These are phyloP conservation scores for Psilopsiagon aymara DNA, from an alignment of 2,113 vertebrate genomes.

Conservation along the genomic window DNA sequence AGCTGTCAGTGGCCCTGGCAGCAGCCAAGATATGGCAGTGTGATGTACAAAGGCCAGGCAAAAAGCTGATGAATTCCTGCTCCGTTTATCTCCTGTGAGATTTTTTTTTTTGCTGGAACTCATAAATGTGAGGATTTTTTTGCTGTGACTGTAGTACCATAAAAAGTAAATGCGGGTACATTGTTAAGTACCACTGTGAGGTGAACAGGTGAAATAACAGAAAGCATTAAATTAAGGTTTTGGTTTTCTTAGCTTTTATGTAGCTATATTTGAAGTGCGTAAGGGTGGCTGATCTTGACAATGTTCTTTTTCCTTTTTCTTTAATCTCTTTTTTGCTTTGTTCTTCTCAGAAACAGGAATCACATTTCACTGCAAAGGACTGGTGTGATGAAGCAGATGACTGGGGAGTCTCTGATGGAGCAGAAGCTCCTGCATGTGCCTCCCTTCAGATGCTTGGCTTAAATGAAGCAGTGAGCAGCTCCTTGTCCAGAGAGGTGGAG, in stretches of 20 bases:
- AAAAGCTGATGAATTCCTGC: not conserved
- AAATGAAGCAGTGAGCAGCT: not conserved
- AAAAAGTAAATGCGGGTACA: fast-evolving
- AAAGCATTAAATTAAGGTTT: not conserved
- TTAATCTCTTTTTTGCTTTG: too few relatives aligned
- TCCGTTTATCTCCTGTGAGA: fast-evolving
- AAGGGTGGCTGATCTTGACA: not conserved
- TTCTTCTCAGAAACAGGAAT: constrained; percentile 29
- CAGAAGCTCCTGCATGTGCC: not conserved
- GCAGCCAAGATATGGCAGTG: not conserved
- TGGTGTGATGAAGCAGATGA: constrained; percentile 86
- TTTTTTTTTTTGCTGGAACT: not conserved
- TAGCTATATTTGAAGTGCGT: not conserved
- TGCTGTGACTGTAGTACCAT: not conserved
- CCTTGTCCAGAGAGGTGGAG: not conserved
- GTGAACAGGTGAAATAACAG: not conserved
- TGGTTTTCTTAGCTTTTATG: not conserved
- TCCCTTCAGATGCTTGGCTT: not conserved
- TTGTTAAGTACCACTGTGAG: not conserved
- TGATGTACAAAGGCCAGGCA: not conserved
- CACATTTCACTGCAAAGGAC: constrained; percentile 32
- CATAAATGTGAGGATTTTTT: not conserved
- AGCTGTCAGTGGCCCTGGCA: too few relatives aligned
- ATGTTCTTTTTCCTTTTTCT: not conserved
- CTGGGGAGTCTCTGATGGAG: constrained; percentile 77